Conservation (phyloP, 2,888 invertebrate species). For the Lasioglossum figueresi region DNA sequence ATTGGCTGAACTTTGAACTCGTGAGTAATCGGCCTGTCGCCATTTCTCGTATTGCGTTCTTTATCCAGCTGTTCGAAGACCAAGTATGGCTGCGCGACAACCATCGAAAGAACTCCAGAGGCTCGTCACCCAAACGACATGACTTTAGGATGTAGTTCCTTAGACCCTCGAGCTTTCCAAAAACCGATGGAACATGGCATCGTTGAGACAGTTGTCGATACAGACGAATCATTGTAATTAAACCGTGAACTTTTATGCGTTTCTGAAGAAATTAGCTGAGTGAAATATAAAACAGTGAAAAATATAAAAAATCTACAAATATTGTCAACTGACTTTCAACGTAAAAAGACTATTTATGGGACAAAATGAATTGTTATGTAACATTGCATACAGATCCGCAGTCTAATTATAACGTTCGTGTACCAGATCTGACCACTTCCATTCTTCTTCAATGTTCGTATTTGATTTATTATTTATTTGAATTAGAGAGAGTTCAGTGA, state of each 20-base stretch:
- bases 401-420: neutral
- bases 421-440: no score
- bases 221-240: constrained; percentile 8
- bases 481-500: no score
- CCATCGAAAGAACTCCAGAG: constrained; percentile 32
- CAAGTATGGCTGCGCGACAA: constrained; percentile 13
- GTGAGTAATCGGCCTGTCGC: constrained; percentile 73
- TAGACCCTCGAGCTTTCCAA: neutral
- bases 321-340: no score
- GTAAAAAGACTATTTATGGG: no score
- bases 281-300: no score
- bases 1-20: constrained; percentile 78
- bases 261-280: no score
- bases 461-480: no score
- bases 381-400: no score
- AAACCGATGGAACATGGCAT: constrained; percentile 5
- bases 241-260: no score
- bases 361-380: no score
- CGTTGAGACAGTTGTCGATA: neutral
- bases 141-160: neutral
- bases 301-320: no score
- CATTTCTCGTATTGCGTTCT: constrained; percentile 51
- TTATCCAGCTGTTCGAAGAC: constrained; percentile 31
- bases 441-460: no score
- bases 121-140: constrained; percentile 21